Conservation (phyloP, 2,113 vertebrate genomes). For the Psilopogon haemacephalus region DNA sequence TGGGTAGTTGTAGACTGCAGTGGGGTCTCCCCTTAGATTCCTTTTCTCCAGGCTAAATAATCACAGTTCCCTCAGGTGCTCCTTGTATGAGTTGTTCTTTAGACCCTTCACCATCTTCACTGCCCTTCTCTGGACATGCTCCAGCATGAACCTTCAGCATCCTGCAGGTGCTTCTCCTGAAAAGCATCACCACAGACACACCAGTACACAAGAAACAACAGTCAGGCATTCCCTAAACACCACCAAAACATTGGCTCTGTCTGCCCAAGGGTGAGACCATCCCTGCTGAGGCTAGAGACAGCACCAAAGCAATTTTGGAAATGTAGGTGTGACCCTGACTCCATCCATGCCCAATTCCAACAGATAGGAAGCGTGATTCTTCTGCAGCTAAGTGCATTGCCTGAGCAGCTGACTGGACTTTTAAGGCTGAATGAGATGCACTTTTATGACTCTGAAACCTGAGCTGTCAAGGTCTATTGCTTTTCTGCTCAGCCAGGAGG, state of each 20-base stretch:
- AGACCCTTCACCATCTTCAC: too few relatives aligned
- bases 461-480: background rate
- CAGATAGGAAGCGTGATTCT: background rate
- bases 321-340: background rate
- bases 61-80: too few relatives aligned
- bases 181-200: background rate
- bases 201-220: rapidly evolving
- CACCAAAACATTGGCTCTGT: background rate
- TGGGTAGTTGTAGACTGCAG: too few relatives aligned
- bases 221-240: background rate
- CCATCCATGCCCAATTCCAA: background rate
- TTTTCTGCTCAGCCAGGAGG: background rate
- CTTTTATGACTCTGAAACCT: background rate
- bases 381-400: background rate
- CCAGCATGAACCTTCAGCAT: background rate
- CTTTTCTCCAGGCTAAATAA: too few relatives aligned
- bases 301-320: background rate
- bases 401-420: background rate
- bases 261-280: background rate
- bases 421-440: background rate
- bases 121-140: too few relatives aligned
- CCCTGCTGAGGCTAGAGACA: background rate
- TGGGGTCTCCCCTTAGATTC: too few relatives aligned
- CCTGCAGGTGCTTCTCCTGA: background rate
- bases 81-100: too few relatives aligned